Percentiles rank a stretch among this genome's conserved stretches.
phyloP scores from a whole-genome alignment of 2,888 invertebrate species.

The Lithophane socia region DNA sequence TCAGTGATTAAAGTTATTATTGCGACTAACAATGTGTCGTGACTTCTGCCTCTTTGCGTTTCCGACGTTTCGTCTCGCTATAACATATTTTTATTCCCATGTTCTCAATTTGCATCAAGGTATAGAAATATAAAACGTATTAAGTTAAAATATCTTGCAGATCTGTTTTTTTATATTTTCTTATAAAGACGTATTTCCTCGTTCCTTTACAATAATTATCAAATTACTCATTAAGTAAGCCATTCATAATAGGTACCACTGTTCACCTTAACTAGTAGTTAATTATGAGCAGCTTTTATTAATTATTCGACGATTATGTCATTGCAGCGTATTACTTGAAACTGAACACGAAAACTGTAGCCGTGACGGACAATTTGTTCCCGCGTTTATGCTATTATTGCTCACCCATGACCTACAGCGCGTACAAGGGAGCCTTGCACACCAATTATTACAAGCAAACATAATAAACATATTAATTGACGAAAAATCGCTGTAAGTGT shows the following conservation, averaged over 20 bases:
- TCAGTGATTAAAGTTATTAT: constrained; percentile 62
- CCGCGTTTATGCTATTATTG: constrained; percentile 74
- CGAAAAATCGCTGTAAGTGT: constrained; percentile 61
- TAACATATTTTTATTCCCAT: constrained; percentile 26
- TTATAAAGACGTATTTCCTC: constrained; percentile 50
- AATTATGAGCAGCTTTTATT: constrained; percentile 71
- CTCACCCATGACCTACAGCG: constrained; percentile 81
- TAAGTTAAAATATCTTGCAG: constrained; percentile 13
- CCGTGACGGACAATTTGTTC: constrained; percentile 78
- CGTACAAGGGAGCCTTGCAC: constrained; percentile 71
- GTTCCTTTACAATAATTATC: constrained; percentile 47
- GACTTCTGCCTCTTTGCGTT: constrained; percentile 46
- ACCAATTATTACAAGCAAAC: constrained; percentile 73
- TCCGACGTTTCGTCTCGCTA: constrained; percentile 37
- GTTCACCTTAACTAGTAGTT: constrained; percentile 42
- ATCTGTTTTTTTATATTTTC: constrained; percentile 35
- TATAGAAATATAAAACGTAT: constrained; percentile 30
- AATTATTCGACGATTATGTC: constrained; percentile 74
- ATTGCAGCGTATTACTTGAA: constrained; percentile 68
- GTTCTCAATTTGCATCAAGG: constrained; percentile 43
- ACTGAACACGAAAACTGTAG: constrained; percentile 65
- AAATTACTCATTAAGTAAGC: constrained; percentile 49
- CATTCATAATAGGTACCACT: constrained; percentile 44
- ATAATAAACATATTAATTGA: constrained; percentile 68
- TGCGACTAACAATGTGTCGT: constrained; percentile 42